Conservation (phyloP, 2,888 invertebrate genomes). For the Hipparchia sbordonii region DNA sequence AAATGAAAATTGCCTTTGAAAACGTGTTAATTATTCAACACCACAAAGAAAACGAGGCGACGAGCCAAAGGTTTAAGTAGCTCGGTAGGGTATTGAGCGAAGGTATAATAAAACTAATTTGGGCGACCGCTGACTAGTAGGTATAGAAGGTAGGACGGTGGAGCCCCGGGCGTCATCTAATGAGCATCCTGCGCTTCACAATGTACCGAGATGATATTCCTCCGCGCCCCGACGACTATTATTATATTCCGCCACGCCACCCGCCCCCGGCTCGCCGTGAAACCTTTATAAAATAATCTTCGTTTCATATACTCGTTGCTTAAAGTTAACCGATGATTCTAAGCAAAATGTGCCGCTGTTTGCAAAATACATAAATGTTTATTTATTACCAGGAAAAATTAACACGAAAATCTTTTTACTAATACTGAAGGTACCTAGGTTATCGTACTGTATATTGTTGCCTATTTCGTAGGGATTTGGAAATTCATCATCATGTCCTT, state of each 20-base stretch:
- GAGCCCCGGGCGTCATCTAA: constrained; percentile 77
- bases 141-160: constrained; percentile 45
- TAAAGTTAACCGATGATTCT: constrained; percentile 62
- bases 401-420: no score
- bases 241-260: constrained; percentile 72
- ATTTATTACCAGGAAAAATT: no score
- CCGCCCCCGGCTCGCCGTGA: constrained; percentile 63
- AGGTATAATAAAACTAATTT: constrained; percentile 49
- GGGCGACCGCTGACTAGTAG: constrained; percentile 38
- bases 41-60: constrained; percentile 26
- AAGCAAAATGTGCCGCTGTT: constrained; percentile 41
- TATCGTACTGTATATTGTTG: no score
- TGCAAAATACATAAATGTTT: no score
- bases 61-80: constrained; percentile 38
- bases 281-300: constrained; percentile 72
- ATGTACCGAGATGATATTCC: constrained; percentile 78
- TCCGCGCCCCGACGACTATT: constrained; percentile 73
- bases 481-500: no score
- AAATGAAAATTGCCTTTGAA: neutral
- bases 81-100: constrained; percentile 42
- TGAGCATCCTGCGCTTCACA: constrained; percentile 81
- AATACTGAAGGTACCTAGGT: no score
- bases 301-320: constrained; percentile 59
- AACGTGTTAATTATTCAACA: constrained; percentile 27
- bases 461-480: no score